Evolutionary conservation across 2,113 vertebrate species (phyloP).

Genomic region (Passer montanus): DNA sequence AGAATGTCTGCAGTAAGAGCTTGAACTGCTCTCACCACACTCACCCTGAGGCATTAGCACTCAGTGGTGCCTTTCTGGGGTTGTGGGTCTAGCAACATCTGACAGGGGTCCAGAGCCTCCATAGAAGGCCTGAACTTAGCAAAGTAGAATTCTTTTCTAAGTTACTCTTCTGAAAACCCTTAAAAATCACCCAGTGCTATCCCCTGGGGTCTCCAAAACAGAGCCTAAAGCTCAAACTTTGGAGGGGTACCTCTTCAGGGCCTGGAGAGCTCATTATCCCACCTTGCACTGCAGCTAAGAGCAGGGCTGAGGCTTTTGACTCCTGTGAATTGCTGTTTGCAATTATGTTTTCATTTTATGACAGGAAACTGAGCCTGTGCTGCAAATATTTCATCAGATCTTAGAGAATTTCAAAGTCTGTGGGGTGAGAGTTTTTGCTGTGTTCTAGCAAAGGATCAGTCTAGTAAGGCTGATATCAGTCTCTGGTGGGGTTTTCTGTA

Average conservation of each 20-base stretch:
- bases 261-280: not conserved
- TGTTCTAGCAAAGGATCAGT: not conserved
- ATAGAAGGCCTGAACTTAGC: not conserved
- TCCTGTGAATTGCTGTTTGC: not conserved
- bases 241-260: not conserved
- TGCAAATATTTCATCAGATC: not conserved
- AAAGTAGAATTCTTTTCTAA: not conserved
- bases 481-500: not conserved
- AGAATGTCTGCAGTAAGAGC: not conserved
- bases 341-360: not conserved
- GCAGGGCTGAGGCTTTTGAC: not conserved
- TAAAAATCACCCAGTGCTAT: not conserved
- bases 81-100: not conserved
- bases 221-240: not conserved
- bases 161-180: not conserved
- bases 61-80: not conserved
- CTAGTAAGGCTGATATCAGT: not conserved
- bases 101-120: not conserved
- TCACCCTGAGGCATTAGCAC: not conserved
- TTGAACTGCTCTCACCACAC: not conserved
- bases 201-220: not conserved
- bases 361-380: not conserved
- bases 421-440: not conserved
- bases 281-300: not conserved
- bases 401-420: not conserved